A percentile compares a stretch with the other conserved stretches of the same genome.
phyloP scores from a whole-genome alignment of 2,797 vertebrate species.

The Sternotherus odoratus region DNA sequence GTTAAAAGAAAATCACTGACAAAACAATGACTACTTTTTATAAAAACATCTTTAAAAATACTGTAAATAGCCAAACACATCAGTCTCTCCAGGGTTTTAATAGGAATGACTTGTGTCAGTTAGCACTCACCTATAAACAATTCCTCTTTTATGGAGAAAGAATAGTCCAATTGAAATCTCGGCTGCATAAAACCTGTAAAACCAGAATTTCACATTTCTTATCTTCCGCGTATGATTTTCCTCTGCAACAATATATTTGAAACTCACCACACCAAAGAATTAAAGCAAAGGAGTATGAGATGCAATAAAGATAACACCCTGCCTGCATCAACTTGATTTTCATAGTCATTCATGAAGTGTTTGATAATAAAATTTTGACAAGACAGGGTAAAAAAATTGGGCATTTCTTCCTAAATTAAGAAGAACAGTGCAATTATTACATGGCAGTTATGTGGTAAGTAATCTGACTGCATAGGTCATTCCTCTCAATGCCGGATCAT shows the following conservation, averaged over 20 bases:
- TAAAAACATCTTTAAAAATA: background rate
- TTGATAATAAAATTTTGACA: background rate
- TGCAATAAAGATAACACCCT: background rate
- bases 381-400: background rate
- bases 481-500: conserved; percentile 4
- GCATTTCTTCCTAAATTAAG: background rate
- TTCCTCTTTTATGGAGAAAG: conserved; percentile 93
- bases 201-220: conserved; percentile 29
- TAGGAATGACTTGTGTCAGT: background rate
- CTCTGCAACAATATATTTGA: background rate
- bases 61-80: background rate
- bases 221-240: background rate
- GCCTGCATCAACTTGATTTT: background rate
- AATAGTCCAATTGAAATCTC: conserved; percentile 96
- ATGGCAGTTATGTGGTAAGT: background rate
- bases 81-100: rapidly evolving
- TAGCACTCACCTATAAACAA: conserved; percentile 92
- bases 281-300: background rate
- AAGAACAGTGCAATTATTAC: background rate
- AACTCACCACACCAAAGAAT: background rate
- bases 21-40: background rate
- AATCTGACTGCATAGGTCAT: conserved; percentile 25
- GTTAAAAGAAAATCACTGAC: background rate
- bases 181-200: conserved; percentile 95
- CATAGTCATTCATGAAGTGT: background rate